Conservation (phyloP, 2,113 vertebrate species). For the Pteropus alecto region DNA sequence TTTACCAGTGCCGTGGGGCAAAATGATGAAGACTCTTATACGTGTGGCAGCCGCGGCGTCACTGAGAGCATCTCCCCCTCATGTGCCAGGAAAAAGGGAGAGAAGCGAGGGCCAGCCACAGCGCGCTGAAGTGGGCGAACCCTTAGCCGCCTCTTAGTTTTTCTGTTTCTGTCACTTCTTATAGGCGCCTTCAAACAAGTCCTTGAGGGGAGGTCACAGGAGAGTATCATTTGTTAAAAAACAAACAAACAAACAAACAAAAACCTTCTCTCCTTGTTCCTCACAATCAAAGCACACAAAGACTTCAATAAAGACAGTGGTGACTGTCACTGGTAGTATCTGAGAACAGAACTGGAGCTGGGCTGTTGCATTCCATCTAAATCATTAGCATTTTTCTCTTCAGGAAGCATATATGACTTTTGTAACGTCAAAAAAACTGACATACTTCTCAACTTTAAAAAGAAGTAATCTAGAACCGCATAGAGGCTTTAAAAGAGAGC, state of each 20-base stretch:
- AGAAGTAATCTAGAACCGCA: not conserved
- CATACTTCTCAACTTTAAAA: not conserved
- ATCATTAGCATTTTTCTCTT: not conserved
- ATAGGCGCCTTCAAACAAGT: not conserved
- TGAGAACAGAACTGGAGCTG: not conserved
- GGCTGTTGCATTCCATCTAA: not conserved
- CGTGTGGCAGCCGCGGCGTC: not conserved
- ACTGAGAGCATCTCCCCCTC: not conserved
- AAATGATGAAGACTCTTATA: not conserved
- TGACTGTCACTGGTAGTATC: not conserved
- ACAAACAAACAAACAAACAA: not conserved
- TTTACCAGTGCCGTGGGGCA: too few relatives aligned
- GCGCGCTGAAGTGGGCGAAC: not conserved
- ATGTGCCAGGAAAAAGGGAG: fast-evolving
- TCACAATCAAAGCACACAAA: not conserved
- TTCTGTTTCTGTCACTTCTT: not conserved
- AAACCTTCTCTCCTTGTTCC: fast-evolving
- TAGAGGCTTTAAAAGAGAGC: not conserved
- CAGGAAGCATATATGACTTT: not conserved
- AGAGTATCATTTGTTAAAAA: not conserved
- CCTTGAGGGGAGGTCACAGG: not conserved
- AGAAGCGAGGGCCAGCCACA: not conserved
- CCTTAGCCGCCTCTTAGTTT: not conserved
- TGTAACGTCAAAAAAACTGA: not conserved
- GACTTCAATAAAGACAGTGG: not conserved